Evolutionary conservation across 2,113 vertebrate genomes (phyloP), one percentile per base, ranked within the genome.

Genomic region (Centrocercus urophasianus): DNA sequence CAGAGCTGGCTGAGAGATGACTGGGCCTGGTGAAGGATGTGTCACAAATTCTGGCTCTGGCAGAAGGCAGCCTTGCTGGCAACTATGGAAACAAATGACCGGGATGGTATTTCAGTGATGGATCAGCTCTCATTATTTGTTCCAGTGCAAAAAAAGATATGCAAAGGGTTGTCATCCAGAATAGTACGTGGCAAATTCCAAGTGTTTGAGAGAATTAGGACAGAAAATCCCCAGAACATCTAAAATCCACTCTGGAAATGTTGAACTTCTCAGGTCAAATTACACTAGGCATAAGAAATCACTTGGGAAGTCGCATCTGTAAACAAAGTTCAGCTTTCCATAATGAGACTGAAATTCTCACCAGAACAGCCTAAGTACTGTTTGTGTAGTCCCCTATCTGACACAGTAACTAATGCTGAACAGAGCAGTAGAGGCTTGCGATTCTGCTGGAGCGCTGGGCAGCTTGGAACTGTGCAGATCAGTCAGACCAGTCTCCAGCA

Each of bases 11-110:
- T 82, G 67, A 64, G n/a, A 30, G 21, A 40, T 85, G 50, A 60
- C 28, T 48, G 28, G 30, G 56, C 36, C 84, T 28, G 15, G 38
- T 60, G 32, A 85, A 14, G 32, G 52, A 30, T 42, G 48, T 28
- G 10, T 42, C 28, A n/a, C 59, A 71, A 60, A 79, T 88, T 59
- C 66, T 91, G 60, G 59, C 67, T 27, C 8, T 79, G 60, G 43
- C 54, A 91, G 63, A 91, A 75, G 24, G 48, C 43, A 89, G 83
- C 40, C 47, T 61, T 88, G 32, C 43, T 90, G 59, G 59, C 22
- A 91, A 36, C 59, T 56, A 69, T 17, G n/a, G 71, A 89, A 94
- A 90, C 40, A 84, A 91, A 69, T 57, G 25, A 61, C 64, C 82
- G 40, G 27, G 50, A 40, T 81, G 77, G 66, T 52, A 80, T 65